Evolutionary conservation across 2,888 invertebrate species (phyloP), one percentile per base, ranked within the genome.

Genomic region (Clitarchus hookeri): DNA sequence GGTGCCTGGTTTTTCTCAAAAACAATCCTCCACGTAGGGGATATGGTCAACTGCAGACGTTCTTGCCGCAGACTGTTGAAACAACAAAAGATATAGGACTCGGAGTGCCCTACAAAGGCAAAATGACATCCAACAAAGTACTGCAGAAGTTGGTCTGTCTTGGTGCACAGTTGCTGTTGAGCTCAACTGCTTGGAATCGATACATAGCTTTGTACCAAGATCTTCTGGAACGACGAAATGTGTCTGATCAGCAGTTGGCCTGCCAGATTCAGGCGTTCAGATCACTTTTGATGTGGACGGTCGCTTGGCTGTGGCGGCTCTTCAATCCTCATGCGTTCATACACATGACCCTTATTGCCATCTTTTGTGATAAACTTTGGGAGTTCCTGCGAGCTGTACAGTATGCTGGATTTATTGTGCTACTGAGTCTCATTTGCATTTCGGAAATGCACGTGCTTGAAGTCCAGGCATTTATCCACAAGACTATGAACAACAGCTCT

Each of bases 311-410:
- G 86, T 97, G 97, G 97, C 93, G 96, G 88, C 92, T 97, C 0
- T 93, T 95, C 11, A 97, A 97, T 90, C 95, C 96, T 0, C 97
- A 97, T 89, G 95, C 96, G 79, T 93, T 96, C 88, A 91, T 96
- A 77, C 96, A 97, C 91, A 93, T 95, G 89, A 91, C 97, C 25
- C 93, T 97, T 54, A 91, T 97, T 83, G 95, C 96, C 44, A 94
- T 97, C 88, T 97, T 96, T 92, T 94, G 96, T 91, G 96, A 97
- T 93, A 96, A 96, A 90, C 92, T 96, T 6, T 96, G 96, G 96
- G 94, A 95, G 88, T 96, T 97, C 89, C 91, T 97, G 44, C 93
- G 93, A 89, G 91, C 93, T 80, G 93, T 96, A 23, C 95, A 96
- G 90, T 96, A 95, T 90, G 91, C 93, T 84, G 96, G 96, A 4